A percentile compares a stretch with the other conserved stretches of the same genome.
Conservation (phyloP, 64 coral and sea anemone genomes). For the Montipora capricornis region DNA sequence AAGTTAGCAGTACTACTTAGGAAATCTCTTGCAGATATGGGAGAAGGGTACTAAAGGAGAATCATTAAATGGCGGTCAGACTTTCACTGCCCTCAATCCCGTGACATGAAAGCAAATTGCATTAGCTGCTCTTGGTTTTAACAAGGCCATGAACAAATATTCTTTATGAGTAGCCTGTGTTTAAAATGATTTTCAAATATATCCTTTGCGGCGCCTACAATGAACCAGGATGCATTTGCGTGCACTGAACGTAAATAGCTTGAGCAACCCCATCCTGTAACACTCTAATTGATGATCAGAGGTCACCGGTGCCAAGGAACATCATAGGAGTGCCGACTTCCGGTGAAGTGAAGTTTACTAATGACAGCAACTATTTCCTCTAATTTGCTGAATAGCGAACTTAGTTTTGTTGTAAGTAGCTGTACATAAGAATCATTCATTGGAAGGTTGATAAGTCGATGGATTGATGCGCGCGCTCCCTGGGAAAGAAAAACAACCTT, state of each 20-base stretch:
- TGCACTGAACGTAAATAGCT: slow-evolving; percentile 23
- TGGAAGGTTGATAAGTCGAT: not conserved
- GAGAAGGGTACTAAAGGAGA: not conserved
- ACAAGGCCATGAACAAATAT: slow-evolving; percentile 11
- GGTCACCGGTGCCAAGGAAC: not conserved
- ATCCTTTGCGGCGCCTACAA: not conserved
- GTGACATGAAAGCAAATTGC: slow-evolving; percentile 3
- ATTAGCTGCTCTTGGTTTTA: slow-evolving; percentile 1
- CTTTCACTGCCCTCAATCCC: not conserved
- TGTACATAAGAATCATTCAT: not conserved
- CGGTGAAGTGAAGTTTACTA: slow-evolving; percentile 32
- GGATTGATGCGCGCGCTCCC: not conserved
- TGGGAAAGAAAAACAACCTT: not conserved
- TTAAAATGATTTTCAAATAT: not conserved
- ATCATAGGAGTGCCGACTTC: slow-evolving; percentile 48
- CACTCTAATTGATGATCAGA: slow-evolving; percentile 3
- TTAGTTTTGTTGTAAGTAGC: not conserved
- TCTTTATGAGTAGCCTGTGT: slow-evolving; percentile 21
- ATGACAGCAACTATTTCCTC: slow-evolving; percentile 47
- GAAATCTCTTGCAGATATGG: not conserved
- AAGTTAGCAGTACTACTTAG: not conserved
- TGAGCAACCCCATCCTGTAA: not conserved
- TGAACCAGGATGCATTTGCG: not conserved
- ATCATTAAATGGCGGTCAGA: too few relatives aligned
- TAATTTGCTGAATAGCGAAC: slow-evolving; percentile 29